These are phyloP conservation scores for Phalacrocorax aristotelis DNA, from an alignment of 2,113 vertebrate species.

Conservation along the genomic window DNA sequence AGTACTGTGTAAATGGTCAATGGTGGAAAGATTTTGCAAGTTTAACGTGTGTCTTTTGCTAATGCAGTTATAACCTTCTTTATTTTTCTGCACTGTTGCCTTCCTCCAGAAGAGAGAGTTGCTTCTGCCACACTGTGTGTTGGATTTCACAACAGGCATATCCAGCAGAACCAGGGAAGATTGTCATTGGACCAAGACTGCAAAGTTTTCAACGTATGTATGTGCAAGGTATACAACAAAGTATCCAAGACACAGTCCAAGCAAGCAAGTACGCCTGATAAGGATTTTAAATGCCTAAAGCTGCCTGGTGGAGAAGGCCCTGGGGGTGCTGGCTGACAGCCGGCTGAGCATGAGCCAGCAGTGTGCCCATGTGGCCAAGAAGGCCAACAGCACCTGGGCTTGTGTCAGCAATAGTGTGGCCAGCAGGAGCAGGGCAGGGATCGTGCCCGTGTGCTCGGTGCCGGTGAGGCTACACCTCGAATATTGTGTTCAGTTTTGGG, in stretches of 20 bases:
- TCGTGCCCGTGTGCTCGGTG: rapidly evolving
- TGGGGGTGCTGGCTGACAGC: no score
- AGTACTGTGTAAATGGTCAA: neutral
- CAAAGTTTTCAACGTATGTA: neutral
- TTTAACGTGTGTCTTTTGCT: neutral
- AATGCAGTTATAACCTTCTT: neutral
- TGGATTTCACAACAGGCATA: neutral
- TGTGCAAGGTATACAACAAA: neutral
- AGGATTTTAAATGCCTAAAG: neutral
- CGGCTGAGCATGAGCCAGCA: neutral
- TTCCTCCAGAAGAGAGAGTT: neutral
- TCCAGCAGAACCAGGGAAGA: neutral
- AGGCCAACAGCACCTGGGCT: neutral
- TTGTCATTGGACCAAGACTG: neutral
- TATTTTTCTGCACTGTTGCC: neutral
- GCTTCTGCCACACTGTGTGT: neutral
- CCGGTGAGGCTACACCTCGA: neutral
- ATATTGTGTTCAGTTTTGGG: no score
- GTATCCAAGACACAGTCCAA: neutral
- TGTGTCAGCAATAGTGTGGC: neutral
- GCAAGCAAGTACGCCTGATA: neutral
- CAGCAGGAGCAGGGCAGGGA: neutral
- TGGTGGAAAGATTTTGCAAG: neutral
- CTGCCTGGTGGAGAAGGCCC: no score
- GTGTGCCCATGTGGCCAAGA: neutral